Evolutionary conservation across 23 tunicate genomes (phyloP), one percentile per base, ranked within the genome.

Genomic region (Styela clava): DNA sequence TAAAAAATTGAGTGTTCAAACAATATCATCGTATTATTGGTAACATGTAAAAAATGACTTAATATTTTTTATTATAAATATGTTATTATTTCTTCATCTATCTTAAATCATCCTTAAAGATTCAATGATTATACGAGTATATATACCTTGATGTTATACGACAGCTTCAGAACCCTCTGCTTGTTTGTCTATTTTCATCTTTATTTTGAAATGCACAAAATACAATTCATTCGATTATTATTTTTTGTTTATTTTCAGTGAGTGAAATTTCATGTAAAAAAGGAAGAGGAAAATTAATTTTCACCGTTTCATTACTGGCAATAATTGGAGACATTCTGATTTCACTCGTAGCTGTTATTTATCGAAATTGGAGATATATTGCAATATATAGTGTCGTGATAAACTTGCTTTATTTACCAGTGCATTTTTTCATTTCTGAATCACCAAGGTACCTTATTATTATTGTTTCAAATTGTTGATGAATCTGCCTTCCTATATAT

Each of bases 361-460:
- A 83, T 5, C 83, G 88, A 32, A 28, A 61, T 37, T 87, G 91
- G 91, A 74, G 87, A 34, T 16, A 83, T 9, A 44, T 82, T 3
- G 69, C 24, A 26, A 29, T 82, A 3, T 21, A 63, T 51, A 5
- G 31, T 52, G 76, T 67, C 3, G 32, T 83, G 20, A 22, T 83
- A 2, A 28, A 83, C 12, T 16, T 87, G 21, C 35, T 74, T 2
- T 87, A 61, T 29, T 2, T 87, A 5, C 51, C 67, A 9, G 24
- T 74, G 22, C 83, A 35, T 36, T 83, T 61, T 37, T 83, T 83
- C 68, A 34, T 87, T 28, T 33, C 89, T 20, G 91, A 87, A 65
- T 83, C 91, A 24, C 91, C 91, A 9, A 69, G 85, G 94, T 88
- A 52, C 21, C 31, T 68, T 18, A 18, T 18, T 68, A 68, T 61